Base-by-base conservation (phyloP, 1,140 invertebrate genomes). In the Drosophila funebris region DNA sequence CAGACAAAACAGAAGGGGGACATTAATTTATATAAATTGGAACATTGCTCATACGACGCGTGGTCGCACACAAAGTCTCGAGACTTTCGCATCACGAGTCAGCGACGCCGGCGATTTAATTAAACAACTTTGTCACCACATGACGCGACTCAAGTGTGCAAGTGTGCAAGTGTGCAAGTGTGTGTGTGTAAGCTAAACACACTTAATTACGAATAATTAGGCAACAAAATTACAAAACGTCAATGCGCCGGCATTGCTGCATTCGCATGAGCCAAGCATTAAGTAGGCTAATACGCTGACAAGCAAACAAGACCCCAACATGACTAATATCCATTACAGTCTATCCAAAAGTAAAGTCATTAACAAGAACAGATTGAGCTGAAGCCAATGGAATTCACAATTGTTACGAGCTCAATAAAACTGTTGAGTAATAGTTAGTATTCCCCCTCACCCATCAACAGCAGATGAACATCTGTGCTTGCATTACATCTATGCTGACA, bases 171-270 rank as follows among this genome's bases (percentile, higher is more conserved):
- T n/a, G 20, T 4, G 16, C 24, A n/a, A n/a, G 11, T 4, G 4
- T 24, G 22, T 13, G 2, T 46, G 39, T 0, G 13, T 24, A 4
- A 46, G 11, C 16, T 16, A 20, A 44, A 11, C 11, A 11, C 11
- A 11, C 52, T 44, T 20, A 46, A 71, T 50, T 22, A 48, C 63
- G 64, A 76, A 58, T 63, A 76, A 84, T 84, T 76, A 68, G 62
- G 39, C 46, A 18, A 36, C 6, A 37, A 56, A 33, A 48, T 16
- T 14, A 22, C 13, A 37, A 57, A 64, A 70, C 78, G 75, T 63
- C 78, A 68, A 68, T 44, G 60, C 56, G 50, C n/a, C 29, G 43
- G 9, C 11, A 2, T 11, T 11, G 2, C 13, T 56, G 53, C 36
- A 56, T 22, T 29, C 53, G 33, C 18, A 57, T 24, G 39, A 57